Base-by-base conservation (phyloP, 2,888 invertebrate genomes). In the Nebria salina region DNA sequence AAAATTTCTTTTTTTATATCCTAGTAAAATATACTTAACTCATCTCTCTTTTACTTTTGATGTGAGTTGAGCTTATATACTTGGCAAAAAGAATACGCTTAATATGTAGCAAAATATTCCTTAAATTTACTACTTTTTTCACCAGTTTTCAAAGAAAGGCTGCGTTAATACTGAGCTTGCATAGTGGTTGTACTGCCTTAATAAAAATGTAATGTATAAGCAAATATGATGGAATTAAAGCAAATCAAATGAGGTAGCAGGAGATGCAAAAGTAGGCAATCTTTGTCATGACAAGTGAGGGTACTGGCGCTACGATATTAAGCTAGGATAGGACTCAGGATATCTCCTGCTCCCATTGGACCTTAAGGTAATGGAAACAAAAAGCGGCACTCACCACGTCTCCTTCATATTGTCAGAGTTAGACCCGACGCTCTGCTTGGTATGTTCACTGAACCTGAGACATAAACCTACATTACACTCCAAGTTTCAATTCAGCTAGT, bases 371-470 rank as follows among this genome's bases (percentile, higher is more conserved):
- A 75, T 75, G 75, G 75, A 72, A 76, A 81, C 76, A 76, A 76
- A 81, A 81, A 81, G 75, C 80, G 72, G 75, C 82, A 85, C 85
- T 85, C 85, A 85, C 85, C 85, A 83, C 64, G 83, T 84, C 78
- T 83, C 83, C 83, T 84, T 84, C 81, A 84, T 86, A 84, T 89
- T 89, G 83, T 90, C 90, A 80, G 83, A 81, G 75, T 81, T 76
- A 76, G 81, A 76, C 76, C 73, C 81, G 76, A 84, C 83, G 70
- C 86, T 89, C 83, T 84, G 85, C 86, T 90, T 90, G 65, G 90
- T 89, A 86, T 91, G 90, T 85, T 91, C 91, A 85, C 91, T 91
- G 87, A 91, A 91, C 87, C 85, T 85, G 65, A 64, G 84, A 83
- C 70, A 70, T 26, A 70, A 70, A 70, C 70, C 11, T 15, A 70